Evolutionary conservation across 2,797 vertebrate genomes (phyloP), one percentile per base, ranked within the genome.

Genomic region (Lepus oiostolus): DNA sequence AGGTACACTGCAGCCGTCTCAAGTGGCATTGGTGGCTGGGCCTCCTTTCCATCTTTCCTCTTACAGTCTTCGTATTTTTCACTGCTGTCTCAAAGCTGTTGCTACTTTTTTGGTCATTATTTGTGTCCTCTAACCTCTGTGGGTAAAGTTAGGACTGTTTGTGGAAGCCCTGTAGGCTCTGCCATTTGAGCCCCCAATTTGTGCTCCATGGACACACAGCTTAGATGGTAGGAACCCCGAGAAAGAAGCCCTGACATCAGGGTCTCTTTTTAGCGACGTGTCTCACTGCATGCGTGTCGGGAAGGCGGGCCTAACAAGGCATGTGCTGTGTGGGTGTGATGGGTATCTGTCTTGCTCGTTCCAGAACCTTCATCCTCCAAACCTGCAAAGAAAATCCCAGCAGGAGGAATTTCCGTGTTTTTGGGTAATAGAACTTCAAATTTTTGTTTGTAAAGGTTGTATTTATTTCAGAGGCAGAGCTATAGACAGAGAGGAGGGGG

Each of bases 321-420:
- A 90, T 63, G 4, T 21, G 24, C 9, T 83, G 71, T 88, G 38
- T 84, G 75, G 80, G 50, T 95, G 81, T 96, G 75, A 28, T 88
- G 12, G 22, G 93, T 97, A 38, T 96, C 85, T 95, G 94, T 93
- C 95, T 95, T 65, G 98, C 77, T n/a, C n/a, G n/a, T n/a, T n/a
- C n/a, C n/a, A n/a, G n/a, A n/a, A n/a, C n/a, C n/a, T n/a, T n/a
- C n/a, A n/a, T n/a, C n/a, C n/a, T n/a, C n/a, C n/a, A n/a, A n/a
- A n/a, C n/a, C n/a, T n/a, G n/a, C n/a, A n/a, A n/a, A n/a, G n/a
- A n/a, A n/a, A n/a, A n/a, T n/a, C n/a, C n/a, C n/a, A n/a, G n/a
- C n/a, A n/a, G n/a, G n/a, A n/a, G n/a, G n/a, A n/a, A n/a, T n/a
- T n/a, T n/a, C n/a, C n/a, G n/a, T n/a, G n/a, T n/a, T n/a, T n/a